These are phyloP conservation scores for Silurus lanzhouensis DNA, from an alignment of 2,797 vertebrate species.

Conservation along the genomic window DNA sequence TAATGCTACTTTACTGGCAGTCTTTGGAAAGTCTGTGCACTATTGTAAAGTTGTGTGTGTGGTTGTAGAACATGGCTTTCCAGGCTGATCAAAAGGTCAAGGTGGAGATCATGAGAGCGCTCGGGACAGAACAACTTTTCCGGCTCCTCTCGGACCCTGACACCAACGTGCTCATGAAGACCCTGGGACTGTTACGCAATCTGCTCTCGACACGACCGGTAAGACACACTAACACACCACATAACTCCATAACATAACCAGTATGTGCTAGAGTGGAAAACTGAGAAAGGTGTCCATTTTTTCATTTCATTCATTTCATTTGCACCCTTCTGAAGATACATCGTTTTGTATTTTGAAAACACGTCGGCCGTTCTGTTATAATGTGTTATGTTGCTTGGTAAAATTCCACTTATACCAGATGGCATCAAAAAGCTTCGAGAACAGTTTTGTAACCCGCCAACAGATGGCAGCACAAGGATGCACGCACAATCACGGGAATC, in stretches of 20 bases:
- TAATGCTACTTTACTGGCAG: background rate
- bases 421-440: too few relatives aligned
- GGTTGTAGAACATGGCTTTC: slow-evolving; percentile 95
- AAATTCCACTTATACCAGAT: background rate
- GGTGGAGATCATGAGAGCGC: slow-evolving; percentile 90
- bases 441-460: too few relatives aligned
- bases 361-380: background rate
- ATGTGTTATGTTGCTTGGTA: background rate
- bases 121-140: slow-evolving; percentile 95
- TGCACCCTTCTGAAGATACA: background rate
- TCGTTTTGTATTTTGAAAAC: background rate
- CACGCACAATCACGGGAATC: too few relatives aligned
- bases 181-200: slow-evolving; percentile 93
- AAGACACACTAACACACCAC: slow-evolving; percentile 31
- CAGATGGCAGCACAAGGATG: too few relatives aligned
- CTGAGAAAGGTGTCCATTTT: background rate
- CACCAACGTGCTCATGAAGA: slow-evolving; percentile 97
- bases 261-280: background rate
- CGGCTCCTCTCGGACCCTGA: slow-evolving; percentile 95
- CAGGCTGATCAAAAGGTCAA: slow-evolving; percentile 99
- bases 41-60: background rate
- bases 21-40: background rate
- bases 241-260: background rate
- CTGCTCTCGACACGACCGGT: slow-evolving; percentile 94
- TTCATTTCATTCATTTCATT: background rate